Evolutionary conservation across 2,888 invertebrate genomes (phyloP).

Genomic region (Neoaliturus tenellus): DNA sequence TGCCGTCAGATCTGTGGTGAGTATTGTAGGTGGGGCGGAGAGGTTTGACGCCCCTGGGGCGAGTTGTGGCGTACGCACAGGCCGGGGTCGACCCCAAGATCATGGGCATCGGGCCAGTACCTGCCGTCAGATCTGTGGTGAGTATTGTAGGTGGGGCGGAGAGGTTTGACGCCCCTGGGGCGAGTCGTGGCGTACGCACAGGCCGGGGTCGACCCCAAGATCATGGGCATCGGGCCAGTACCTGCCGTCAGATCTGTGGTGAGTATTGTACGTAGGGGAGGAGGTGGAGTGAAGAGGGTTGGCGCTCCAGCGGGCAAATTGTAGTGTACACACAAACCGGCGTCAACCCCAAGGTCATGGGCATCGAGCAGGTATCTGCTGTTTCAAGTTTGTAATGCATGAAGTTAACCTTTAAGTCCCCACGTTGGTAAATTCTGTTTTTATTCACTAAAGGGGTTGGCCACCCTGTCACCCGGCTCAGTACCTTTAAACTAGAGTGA

Average conservation of each 20-base stretch:
- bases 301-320: slow-evolving; percentile 82
- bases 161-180: slow-evolving; percentile 81
- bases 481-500: too few relatives aligned
- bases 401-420: not conserved
- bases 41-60: slow-evolving; percentile 81
- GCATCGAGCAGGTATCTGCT: slow-evolving; percentile 86
- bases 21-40: too few relatives aligned
- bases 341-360: slow-evolving; percentile 87
- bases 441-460: too few relatives aligned
- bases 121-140: slow-evolving; percentile 82
- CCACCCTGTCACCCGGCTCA: too few relatives aligned
- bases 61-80: slow-evolving; percentile 85
- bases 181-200: slow-evolving; percentile 86
- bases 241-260: slow-evolving; percentile 82
- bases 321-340: slow-evolving; percentile 87
- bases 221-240: slow-evolving; percentile 90
- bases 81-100: slow-evolving; percentile 86
- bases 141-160: too few relatives aligned
- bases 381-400: slow-evolving; percentile 70
- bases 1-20: slow-evolving; percentile 82
- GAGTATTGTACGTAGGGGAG: too few relatives aligned
- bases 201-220: slow-evolving; percentile 85
- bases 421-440: too few relatives aligned
- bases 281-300: too few relatives aligned
- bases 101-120: slow-evolving; percentile 89